Evolutionary conservation across 2,888 invertebrate species (phyloP).

Genomic region (Melinopterus prodromus): DNA sequence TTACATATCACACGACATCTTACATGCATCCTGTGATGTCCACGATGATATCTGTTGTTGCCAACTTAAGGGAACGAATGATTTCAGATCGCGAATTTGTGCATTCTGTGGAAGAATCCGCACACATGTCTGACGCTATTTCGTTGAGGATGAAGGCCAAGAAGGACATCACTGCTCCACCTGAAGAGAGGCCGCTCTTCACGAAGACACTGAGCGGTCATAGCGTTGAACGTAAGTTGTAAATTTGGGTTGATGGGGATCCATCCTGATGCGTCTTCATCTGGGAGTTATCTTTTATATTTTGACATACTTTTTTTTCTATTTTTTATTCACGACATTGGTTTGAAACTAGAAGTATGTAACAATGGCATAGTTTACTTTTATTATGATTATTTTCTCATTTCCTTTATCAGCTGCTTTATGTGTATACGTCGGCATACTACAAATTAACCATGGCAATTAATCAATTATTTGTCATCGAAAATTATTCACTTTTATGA

Average conservation of each 20-base stretch:
- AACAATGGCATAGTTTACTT: neutral
- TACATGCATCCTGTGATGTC: neutral
- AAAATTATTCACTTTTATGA: neutral
- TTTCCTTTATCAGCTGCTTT: neutral
- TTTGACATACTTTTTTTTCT: conserved; percentile 29
- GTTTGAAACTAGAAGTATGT: neutral
- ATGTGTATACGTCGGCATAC: neutral
- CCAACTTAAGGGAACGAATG: neutral
- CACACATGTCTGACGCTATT: conserved; percentile 35
- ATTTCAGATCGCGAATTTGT: conserved; percentile 37
- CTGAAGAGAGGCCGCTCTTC: conserved; percentile 74
- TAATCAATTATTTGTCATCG: neutral
- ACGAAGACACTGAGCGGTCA: conserved; percentile 78
- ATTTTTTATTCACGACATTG: neutral
- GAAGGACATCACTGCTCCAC: conserved; percentile 49
- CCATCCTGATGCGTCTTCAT: neutral
- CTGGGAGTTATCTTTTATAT: conserved; percentile 20
- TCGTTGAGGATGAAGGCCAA: conserved; percentile 40
- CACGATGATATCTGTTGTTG: neutral
- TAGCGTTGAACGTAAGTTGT: conserved; percentile 81
- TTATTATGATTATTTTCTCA: neutral
- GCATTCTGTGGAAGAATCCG: conserved; percentile 42
- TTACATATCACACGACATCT: neutral
- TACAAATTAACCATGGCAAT: neutral
- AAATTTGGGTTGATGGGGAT: neutral